phyloP scores from a whole-genome alignment of 2,888 invertebrate genomes.

The Drosophila aldrichi region DNA sequence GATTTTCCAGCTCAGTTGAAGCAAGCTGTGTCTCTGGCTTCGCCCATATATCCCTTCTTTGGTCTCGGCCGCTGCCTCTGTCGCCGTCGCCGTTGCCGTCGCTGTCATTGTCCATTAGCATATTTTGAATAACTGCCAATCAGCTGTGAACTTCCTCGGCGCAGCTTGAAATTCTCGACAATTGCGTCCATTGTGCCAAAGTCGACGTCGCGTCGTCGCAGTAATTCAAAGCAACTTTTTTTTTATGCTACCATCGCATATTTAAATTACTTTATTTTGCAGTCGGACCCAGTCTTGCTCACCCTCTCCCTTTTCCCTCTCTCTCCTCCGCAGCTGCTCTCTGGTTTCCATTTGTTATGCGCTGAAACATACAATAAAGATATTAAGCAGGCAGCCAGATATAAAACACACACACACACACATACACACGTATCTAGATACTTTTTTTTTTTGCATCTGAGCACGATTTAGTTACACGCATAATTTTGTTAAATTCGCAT shows the following conservation, averaged over 20 bases:
- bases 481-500: conserved; percentile 78
- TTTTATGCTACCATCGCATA: conserved; percentile 59
- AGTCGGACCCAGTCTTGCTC: conserved; percentile 45
- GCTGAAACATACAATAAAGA: conserved; percentile 63
- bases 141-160: conserved; percentile 62
- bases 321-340: background rate
- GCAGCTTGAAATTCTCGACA: conserved; percentile 51
- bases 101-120: conserved; percentile 44
- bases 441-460: conserved; percentile 18
- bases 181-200: conserved; percentile 69
- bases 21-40: conserved; percentile 27
- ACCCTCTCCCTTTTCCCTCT: background rate
- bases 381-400: conserved; percentile 59
- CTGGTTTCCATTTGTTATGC: conserved; percentile 55
- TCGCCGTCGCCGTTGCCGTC: background rate
- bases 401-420: conserved; percentile 6
- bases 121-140: conserved; percentile 70
- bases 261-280: conserved; percentile 79
- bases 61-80: background rate
- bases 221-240: conserved; percentile 63
- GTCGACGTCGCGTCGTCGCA: conserved; percentile 31
- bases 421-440: conserved; percentile 16
- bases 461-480: conserved; percentile 74
- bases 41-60: conserved; percentile 8
- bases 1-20: conserved; percentile 66